Evolutionary conservation across 2,888 invertebrate species (phyloP), one percentile per base, ranked within the genome.

Genomic region (Phlogophora meticulosa): DNA sequence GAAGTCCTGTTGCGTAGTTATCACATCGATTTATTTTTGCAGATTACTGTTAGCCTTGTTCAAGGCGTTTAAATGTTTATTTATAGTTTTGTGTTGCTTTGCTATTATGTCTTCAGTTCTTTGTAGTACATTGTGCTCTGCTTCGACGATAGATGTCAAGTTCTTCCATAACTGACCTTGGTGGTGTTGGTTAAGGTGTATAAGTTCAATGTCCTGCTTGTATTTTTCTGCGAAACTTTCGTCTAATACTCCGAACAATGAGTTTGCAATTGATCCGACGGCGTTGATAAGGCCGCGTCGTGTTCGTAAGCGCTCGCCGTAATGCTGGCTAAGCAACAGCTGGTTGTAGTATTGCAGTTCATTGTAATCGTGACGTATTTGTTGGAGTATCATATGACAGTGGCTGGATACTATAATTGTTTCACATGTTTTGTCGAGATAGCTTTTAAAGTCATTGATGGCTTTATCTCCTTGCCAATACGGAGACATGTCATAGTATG

Each of bases 1-100:
- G 15, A 62, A 62, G 15, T 62, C 53, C 20, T 40, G 53, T 15
- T 22, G 62, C n/a, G 22, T 13, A 7, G 40, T 24, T 13, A 52
- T 61, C 7, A 20, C 40, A 36, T 55, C 17, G 11, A 55, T 55
- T 48, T 62, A 38, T 22, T 40, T 24, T 36, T 61, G 52, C 4
- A 52, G 15, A 0, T n/a, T 42, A 34, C 22, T 52, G 34, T 22
- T 43, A 5, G 4, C 17, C 1, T n/a, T 36, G 10, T 56, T 38
- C 5, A 64, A 51, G 7, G 20, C 22, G 0, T 28, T 51, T 22
- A 64, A 15, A 11, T 57, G 20, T 22, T 64, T 51, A 24, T 57
- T 43, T 13, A 57, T 57, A 1, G 36, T 57, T 22, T 10, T 34
- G 58, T 4, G 20, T 9, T 48, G 48, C 48, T 48, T 48, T 28